Evolutionary conservation across 2,797 vertebrate species (phyloP).

Genomic region (Pogonophryne albipinna): DNA sequence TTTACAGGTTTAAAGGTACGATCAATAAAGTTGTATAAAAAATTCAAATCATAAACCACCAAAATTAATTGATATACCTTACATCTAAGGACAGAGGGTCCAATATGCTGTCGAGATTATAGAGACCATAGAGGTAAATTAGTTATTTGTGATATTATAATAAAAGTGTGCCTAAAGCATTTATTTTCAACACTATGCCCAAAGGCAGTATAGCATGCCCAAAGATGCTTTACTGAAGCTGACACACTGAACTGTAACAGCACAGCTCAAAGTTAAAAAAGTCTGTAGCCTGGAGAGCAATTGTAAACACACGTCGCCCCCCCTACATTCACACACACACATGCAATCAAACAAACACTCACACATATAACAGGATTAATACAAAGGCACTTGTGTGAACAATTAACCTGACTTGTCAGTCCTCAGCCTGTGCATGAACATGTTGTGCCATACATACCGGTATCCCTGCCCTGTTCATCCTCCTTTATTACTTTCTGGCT

Average conservation of each 20-base stretch:
- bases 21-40: not conserved
- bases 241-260: constrained; percentile 20
- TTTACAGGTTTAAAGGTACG: not conserved
- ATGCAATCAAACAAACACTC: not conserved
- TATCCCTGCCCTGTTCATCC: constrained; percentile 62
- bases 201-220: constrained; percentile 4
- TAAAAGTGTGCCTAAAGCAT: not conserved
- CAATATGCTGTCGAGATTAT: too few relatives aligned
- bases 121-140: too few relatives aligned
- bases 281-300: constrained; percentile 7
- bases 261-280: constrained; percentile 8
- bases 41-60: not conserved
- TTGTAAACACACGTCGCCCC: not conserved
- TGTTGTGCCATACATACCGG: constrained; percentile 29
- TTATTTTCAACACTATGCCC: constrained; percentile 2
- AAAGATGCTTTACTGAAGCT: constrained; percentile 6
- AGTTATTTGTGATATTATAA: not conserved
- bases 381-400: constrained; percentile 12
- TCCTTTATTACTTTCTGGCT: constrained; percentile 69
- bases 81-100: not conserved
- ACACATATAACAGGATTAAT: constrained; percentile 1
- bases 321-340: not conserved
- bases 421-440: constrained; percentile 21
- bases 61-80: not conserved
- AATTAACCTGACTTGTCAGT: constrained; percentile 21